These are phyloP conservation scores for Mola mola DNA, from an alignment of 2,113 vertebrate species.

Conservation along the genomic window DNA sequence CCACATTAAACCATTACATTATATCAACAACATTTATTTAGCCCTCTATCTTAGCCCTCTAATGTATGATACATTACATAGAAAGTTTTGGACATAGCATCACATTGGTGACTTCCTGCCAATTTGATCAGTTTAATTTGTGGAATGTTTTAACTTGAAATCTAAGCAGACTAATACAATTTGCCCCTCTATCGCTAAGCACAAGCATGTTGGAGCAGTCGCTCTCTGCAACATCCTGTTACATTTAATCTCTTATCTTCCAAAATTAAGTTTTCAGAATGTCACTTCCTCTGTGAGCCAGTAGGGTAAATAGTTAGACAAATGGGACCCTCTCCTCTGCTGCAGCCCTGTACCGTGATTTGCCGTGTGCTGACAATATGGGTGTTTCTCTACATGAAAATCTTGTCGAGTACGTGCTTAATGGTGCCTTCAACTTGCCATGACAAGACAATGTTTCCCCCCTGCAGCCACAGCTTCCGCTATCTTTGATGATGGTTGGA, in stretches of 20 bases:
- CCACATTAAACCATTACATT: no score
- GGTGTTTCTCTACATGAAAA: constrained; percentile 8
- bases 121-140: no score
- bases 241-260: background rate
- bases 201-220: no score
- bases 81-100: no score
- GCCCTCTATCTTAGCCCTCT: no score
- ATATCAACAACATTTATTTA: no score
- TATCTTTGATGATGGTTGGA: no score
- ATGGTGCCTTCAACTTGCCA: constrained; percentile 15
- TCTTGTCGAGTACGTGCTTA: constrained; percentile 23
- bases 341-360: constrained; percentile 12
- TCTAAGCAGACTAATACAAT: no score
- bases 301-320: constrained; percentile 15
- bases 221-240: background rate
- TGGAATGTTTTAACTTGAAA: no score
- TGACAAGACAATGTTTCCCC: constrained; percentile 14
- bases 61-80: no score
- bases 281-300: constrained; percentile 38
- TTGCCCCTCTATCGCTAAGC: no score
- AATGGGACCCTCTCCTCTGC: constrained; percentile 1
- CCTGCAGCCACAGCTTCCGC: constrained; percentile 10
- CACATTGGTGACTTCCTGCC: no score
- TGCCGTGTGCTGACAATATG: constrained; percentile 3
- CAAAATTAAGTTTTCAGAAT: constrained; percentile 7